Conservation (phyloP, 1,140 invertebrate genomes). For the Habropoda laboriosa region DNA sequence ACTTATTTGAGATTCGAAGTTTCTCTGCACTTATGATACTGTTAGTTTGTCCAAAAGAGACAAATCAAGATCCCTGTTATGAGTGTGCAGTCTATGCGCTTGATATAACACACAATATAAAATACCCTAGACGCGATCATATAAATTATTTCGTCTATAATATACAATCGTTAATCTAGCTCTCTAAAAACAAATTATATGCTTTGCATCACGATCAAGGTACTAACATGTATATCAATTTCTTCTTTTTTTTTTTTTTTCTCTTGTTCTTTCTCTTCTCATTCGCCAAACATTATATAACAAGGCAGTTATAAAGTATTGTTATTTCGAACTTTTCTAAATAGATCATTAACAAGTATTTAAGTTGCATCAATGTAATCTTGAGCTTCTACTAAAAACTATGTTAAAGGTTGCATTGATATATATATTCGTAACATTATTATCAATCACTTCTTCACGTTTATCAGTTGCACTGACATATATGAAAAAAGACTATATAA, state of each 20-base stretch:
- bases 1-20: constrained; percentile 42
- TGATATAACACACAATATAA: constrained; percentile 25
- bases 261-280: too few species aligned
- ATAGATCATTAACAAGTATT: constrained; percentile 48
- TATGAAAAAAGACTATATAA: constrained; percentile 27
- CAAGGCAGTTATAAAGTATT: constrained; percentile 38
- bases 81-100: constrained; percentile 53
- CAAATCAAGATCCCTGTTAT: constrained; percentile 51
- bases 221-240: constrained; percentile 59
- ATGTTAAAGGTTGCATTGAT: constrained; percentile 42
- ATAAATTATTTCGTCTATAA: constrained; percentile 50
- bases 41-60: constrained; percentile 11
- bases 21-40: constrained; percentile 18
- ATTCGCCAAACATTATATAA: constrained; percentile 51
- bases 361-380: constrained; percentile 47
- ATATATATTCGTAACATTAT: constrained; percentile 50
- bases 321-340: constrained; percentile 20
- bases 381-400: constrained; percentile 38
- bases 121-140: constrained; percentile 38
- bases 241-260: constrained; percentile 37
- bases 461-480: constrained; percentile 47
- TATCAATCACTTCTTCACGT: constrained; percentile 39
- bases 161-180: constrained; percentile 55
- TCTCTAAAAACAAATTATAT: constrained; percentile 54
- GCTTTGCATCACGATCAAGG: constrained; percentile 45